phyloP scores from a whole-genome alignment of 2,113 vertebrate species.

The Cololabis saira region DNA sequence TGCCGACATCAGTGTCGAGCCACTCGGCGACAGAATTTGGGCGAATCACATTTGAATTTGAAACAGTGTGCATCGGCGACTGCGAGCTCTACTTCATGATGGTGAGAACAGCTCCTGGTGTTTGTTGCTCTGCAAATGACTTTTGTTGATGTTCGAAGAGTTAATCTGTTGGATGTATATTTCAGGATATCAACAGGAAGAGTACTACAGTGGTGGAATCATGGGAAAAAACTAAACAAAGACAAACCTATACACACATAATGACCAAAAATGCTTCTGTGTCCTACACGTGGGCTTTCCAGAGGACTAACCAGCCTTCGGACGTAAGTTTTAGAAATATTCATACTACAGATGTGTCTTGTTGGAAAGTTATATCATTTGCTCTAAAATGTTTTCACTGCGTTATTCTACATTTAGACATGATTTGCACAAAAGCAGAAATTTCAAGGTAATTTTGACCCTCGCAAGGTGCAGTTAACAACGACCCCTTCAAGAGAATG shows the following conservation, averaged over 20 bases:
- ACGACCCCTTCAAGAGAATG: too few relatives aligned
- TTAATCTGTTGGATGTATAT: neutral
- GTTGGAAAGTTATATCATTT: too few relatives aligned
- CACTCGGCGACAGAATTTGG: constrained; percentile 88
- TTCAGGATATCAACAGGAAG: constrained; percentile 93
- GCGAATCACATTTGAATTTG: constrained; percentile 95
- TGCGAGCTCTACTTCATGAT: constrained; percentile 99
- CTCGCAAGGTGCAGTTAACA: too few relatives aligned
- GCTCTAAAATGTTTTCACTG: too few relatives aligned
- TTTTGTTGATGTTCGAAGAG: neutral
- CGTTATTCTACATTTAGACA: too few relatives aligned
- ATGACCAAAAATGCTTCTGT: constrained; percentile 93
- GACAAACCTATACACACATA: constrained; percentile 91
- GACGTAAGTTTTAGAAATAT: constrained; percentile 75
- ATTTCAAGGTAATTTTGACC: too few relatives aligned
- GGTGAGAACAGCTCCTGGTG: constrained; percentile 78
- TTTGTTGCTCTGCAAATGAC: neutral
- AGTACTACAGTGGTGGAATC: constrained; percentile 95
- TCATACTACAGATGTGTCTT: too few relatives aligned
- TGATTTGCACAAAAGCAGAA: too few relatives aligned
- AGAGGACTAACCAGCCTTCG: constrained; percentile 91
- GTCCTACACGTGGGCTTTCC: constrained; percentile 97
- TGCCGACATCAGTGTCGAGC: constrained; percentile 88
- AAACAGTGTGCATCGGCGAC: constrained; percentile 89
- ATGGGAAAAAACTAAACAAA: constrained; percentile 91